A percentile compares a stretch with the other conserved stretches of the same genome.
Conservation (phyloP, 2,888 invertebrate species). For the Iselma pallidipennis region DNA sequence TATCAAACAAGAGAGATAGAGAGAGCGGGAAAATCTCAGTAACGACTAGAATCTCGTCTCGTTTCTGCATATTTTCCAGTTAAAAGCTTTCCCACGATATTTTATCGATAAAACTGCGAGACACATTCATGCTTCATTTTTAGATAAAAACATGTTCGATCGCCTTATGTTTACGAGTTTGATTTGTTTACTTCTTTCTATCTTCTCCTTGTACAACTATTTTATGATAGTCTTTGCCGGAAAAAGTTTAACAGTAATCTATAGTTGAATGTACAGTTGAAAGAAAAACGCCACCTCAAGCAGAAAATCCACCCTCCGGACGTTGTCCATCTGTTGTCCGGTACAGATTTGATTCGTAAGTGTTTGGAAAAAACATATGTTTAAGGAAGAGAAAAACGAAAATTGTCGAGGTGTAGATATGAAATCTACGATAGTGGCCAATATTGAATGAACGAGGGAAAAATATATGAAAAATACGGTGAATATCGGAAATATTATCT, state of each 20-base stretch:
- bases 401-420: conserved; percentile 17
- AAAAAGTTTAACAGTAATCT: too few species aligned
- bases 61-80: conserved; percentile 26
- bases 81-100: conserved; percentile 17
- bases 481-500: conserved; percentile 38
- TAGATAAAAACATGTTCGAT: conserved; percentile 25
- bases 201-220: neutral
- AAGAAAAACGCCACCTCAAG: neutral
- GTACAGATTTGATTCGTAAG: conserved; percentile 42
- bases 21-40: neutral
- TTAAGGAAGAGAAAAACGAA: neutral
- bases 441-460: conserved; percentile 37
- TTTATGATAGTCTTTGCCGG: neutral
- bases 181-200: conserved; percentile 23
- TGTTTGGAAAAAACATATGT: conserved; percentile 7
- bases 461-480: conserved; percentile 41
- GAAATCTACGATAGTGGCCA: conserved; percentile 35
- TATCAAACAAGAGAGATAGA: neutral
- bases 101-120: conserved; percentile 17
- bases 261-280: too few species aligned
- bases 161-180: conserved; percentile 34
- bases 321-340: conserved; percentile 41
- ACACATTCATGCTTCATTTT: conserved; percentile 18
- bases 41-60: too few species aligned
- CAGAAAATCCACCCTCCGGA: neutral